Conservation (phyloP, 2,888 invertebrate species). For the Cosmopolites sordidus region DNA sequence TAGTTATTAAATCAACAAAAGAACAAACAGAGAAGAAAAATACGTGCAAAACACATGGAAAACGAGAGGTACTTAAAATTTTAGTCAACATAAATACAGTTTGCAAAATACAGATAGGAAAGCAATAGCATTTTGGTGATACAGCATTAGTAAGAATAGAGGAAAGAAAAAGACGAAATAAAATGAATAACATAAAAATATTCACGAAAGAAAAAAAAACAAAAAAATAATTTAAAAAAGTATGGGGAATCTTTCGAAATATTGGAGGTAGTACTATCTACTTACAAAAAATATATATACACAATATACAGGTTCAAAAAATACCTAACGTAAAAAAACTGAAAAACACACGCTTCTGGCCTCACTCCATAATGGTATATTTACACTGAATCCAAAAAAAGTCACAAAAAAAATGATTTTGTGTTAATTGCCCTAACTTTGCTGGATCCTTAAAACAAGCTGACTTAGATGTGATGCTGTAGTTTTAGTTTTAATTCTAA, state of each 20-base stretch:
- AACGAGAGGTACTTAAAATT: background rate
- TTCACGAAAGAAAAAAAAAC: background rate
- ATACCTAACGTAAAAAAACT: too few relatives aligned
- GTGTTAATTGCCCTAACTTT: background rate
- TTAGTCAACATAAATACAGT: too few relatives aligned
- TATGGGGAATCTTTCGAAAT: background rate
- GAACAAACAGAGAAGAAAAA: too few relatives aligned
- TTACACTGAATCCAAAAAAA: too few relatives aligned
- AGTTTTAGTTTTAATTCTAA: background rate
- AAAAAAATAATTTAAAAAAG: background rate
- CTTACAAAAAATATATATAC: background rate
- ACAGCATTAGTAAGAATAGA: background rate
- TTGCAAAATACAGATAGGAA: background rate
- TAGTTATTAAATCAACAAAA: too few relatives aligned
- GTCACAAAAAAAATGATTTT: too few relatives aligned
- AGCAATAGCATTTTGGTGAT: background rate
- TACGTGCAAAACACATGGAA: background rate
- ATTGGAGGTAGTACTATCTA: background rate
- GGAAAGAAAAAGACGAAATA: background rate
- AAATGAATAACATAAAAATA: background rate
- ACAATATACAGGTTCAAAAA: background rate
- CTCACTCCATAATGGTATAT: too few relatives aligned
- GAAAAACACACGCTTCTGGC: too few relatives aligned
- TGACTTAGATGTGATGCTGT: background rate
- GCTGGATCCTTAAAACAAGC: background rate